Conservation (phyloP, 2,797 vertebrate genomes). For the Distichodus sexfasciatus region DNA sequence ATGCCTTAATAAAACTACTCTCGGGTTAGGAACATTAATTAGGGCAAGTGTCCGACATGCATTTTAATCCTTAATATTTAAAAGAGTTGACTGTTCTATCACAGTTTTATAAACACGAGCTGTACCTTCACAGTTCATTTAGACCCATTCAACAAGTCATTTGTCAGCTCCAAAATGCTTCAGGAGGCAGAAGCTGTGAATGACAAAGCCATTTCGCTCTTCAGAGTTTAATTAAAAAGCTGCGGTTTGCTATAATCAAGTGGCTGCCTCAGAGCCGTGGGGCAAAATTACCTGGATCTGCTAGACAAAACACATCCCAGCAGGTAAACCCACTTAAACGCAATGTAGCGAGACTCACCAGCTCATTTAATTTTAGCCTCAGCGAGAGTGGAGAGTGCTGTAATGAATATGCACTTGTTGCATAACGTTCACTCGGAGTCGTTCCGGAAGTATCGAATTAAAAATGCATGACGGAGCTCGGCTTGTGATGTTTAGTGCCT, state of each 20-base stretch:
- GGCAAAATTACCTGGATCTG: constrained; percentile 7
- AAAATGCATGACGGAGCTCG: neutral
- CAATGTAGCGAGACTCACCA: neutral
- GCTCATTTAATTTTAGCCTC: neutral
- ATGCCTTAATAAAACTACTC: no score
- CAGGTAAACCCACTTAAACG: neutral
- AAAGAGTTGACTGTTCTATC: neutral
- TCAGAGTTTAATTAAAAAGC: neutral
- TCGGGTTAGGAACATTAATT: no score
- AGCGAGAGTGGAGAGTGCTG: neutral
- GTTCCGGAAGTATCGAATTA: constrained; percentile 2
- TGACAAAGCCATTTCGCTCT: neutral
- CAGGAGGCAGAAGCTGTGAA: neutral
- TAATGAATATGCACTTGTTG: neutral
- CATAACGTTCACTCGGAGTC: neutral
- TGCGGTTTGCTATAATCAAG: neutral
- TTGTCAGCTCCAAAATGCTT: neutral
- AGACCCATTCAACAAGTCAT: neutral
- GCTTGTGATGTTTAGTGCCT: neutral
- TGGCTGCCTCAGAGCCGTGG: neutral
- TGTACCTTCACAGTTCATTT: neutral
- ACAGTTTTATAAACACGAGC: neutral
- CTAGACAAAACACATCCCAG: neutral
- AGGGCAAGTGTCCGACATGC: no score
- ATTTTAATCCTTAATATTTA: no score